These are phyloP conservation scores for Lycorma delicatula DNA, from an alignment of 1,140 invertebrate species.

Conservation along the genomic window DNA sequence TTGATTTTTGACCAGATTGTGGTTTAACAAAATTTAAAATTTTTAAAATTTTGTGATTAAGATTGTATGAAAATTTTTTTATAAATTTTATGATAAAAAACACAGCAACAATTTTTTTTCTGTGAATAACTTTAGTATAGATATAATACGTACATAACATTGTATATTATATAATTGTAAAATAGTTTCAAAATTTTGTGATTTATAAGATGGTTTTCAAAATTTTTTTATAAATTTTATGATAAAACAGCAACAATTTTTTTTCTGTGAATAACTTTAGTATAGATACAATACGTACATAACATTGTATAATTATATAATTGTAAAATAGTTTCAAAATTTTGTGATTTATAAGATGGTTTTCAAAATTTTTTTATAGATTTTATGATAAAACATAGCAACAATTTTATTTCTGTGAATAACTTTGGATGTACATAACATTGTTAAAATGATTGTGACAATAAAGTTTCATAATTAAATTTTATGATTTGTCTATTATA, in stretches of 20 bases:
- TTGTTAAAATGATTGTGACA: background rate
- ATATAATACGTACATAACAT: background rate
- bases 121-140: background rate
- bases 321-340: background rate
- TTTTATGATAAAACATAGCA: background rate
- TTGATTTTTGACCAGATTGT: no score
- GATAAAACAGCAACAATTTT: background rate
- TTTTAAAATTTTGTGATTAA: background rate
- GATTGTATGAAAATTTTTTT: background rate
- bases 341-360: background rate
- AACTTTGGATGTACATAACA: no score
- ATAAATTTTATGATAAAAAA: background rate
- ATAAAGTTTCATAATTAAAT: background rate
- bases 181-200: background rate
- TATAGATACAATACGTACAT: background rate
- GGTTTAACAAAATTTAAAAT: background rate
- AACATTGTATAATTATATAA: no score
- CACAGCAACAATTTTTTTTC: background rate
- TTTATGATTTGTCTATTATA: background rate
- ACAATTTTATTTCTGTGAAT: background rate
- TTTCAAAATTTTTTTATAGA: background rate
- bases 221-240: background rate
- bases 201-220: background rate
- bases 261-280: background rate
- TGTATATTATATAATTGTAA: no score